Evolutionary conservation across 2,113 vertebrate genomes (phyloP), one percentile per base, ranked within the genome.

Genomic region (Syngnathoides biaculeatus): DNA sequence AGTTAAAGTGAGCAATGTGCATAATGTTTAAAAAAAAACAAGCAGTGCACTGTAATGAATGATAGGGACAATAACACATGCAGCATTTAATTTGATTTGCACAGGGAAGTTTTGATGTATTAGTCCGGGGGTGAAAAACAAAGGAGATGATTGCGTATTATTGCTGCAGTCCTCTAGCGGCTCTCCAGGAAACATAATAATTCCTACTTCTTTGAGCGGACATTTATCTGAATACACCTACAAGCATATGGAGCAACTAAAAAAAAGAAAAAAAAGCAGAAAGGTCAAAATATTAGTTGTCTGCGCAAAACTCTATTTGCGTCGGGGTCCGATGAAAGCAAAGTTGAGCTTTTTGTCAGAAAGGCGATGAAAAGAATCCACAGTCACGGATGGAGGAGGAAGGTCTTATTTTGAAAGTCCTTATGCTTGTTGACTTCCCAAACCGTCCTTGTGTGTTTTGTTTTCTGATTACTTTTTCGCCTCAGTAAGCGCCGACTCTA

Each of bases 21-120:
- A 42, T 47, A 50, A 69, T 38, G 4, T 60, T 66, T 59, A 17
- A 58, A 62, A 17, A 58, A 62, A 68, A 57, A 57, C 55, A 57
- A 57, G 26, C 14, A 30, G 26, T 30, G 26, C 55, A 15, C 43
- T 17, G 22, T 50, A 50, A 2, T 80, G 72, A 81, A 50, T 58
- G 9, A 84, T 75, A 66, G 67, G 58, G 58, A 74, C 20, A 83
- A 77, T 73, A 84, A 72, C 63, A 59, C 65, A 65, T 64, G 19
- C 8, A 62, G 64, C 43, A 61, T 57, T 69, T 83, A 62, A 77
- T 76, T 71, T 42, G 50, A 79, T 83, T 82, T 77, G 69, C 71
- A 73, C 85, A 55, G 76, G 78, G 61, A 72, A 47, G 64, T 65
- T 79, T 75, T 65, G 72, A 87, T 81, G 73, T 81, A 77, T 82